A percentile compares a stretch with the other conserved stretches of the same genome.
phyloP scores from a whole-genome alignment of 2,113 vertebrate species.

The Catharus minimus region DNA sequence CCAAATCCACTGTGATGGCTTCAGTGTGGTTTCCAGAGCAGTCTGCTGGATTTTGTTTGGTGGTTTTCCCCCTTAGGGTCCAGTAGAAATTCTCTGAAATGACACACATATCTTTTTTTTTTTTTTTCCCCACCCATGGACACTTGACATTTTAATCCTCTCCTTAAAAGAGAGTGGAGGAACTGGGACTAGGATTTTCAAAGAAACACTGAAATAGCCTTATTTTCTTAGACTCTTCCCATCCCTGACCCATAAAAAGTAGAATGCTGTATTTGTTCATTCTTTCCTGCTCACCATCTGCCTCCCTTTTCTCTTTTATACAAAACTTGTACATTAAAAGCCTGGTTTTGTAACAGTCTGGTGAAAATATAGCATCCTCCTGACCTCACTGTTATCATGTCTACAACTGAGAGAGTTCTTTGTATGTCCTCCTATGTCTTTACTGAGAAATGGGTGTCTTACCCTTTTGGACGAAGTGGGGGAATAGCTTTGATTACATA shows the following conservation, averaged over 20 bases:
- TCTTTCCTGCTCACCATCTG: not conserved
- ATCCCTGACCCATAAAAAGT: not conserved
- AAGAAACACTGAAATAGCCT: not conserved
- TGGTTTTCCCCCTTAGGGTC: not conserved
- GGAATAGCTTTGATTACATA: not conserved
- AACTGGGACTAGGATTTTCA: not conserved
- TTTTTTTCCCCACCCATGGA: not conserved
- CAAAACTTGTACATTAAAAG: not conserved
- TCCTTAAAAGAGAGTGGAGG: not conserved
- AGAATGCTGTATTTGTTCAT: not conserved
- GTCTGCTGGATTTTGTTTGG: not conserved
- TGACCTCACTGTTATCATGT: not conserved
- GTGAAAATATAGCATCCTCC: not conserved
- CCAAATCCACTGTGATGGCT: not conserved
- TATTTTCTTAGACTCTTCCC: not conserved
- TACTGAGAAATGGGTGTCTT: not conserved
- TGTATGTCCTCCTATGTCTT: not conserved
- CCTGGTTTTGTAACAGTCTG: not conserved
- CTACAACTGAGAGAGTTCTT: not conserved
- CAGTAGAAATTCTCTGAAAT: not conserved
- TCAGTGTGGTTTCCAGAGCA: not conserved
- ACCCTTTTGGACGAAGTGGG: not conserved
- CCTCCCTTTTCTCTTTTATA: not conserved
- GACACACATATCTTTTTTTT: not conserved
- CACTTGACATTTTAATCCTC: not conserved